Conservation (phyloP, 1,140 invertebrate species). For the Hycleus cichorii region DNA sequence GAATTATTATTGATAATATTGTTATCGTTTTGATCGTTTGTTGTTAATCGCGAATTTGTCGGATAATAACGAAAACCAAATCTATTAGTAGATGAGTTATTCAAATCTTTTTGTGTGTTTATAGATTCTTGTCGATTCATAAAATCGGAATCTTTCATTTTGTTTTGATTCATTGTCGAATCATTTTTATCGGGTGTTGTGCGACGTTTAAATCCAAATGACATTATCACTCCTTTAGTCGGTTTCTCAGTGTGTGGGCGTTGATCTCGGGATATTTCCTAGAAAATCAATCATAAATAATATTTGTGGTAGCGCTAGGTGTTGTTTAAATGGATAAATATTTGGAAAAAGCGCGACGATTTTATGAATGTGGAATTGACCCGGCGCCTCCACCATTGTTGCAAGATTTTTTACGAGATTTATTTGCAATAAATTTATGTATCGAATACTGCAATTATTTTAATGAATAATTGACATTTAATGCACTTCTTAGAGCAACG, state of each 20-base stretch:
- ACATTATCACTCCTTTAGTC: background rate
- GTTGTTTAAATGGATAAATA: background rate
- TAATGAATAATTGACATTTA: no score
- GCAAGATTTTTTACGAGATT: no score
- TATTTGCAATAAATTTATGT: no score
- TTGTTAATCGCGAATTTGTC: background rate
- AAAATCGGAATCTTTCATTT: background rate
- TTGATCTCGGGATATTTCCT: conserved; percentile 3
- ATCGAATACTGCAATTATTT: no score
- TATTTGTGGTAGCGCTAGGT: background rate
- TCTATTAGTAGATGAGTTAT: no score
- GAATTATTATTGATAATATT: no score
- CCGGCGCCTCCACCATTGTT: background rate
- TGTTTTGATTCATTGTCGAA: no score
- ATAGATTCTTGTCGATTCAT: conserved; percentile 7
- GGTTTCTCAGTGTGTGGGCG: background rate
- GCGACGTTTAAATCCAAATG: conserved; percentile 22
- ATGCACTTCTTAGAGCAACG: no score
- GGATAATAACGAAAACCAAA: no score
- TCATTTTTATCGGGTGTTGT: no score
- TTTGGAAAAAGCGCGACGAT: background rate
- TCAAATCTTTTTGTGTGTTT: no score
- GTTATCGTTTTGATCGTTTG: conserved; percentile 3
- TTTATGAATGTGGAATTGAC: background rate
- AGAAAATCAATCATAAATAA: no score